These are phyloP conservation scores for Heliconius sara DNA, from an alignment of 2,888 invertebrate species.

Conservation along the genomic window DNA sequence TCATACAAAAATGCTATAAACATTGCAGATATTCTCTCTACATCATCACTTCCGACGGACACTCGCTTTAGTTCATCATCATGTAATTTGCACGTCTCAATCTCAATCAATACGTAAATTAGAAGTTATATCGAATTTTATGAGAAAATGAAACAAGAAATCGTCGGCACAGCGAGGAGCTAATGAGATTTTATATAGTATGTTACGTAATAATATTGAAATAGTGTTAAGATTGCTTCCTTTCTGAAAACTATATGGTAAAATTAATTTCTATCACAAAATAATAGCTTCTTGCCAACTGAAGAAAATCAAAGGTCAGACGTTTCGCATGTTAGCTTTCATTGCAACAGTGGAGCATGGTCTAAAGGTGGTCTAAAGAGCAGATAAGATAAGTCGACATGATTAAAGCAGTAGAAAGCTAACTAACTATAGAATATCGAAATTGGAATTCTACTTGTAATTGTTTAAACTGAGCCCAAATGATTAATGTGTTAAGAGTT, in stretches of 20 bases:
- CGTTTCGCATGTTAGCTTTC: conserved; percentile 41
- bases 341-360: conserved; percentile 35
- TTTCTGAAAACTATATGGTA: conserved; percentile 27
- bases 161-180: conserved; percentile 19
- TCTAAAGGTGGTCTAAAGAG: conserved; percentile 37
- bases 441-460: conserved; percentile 35
- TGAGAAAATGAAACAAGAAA: conserved; percentile 11
- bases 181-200: conserved; percentile 23
- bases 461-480: conserved; percentile 29
- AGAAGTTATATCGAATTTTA: conserved; percentile 13
- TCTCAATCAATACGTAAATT: conserved; percentile 21
- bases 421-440: conserved; percentile 36
- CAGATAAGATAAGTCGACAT: conserved; percentile 44
- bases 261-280: conserved; percentile 30
- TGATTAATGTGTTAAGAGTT: conserved; percentile 31
- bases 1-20: too few relatives aligned
- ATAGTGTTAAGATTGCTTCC: conserved; percentile 17
- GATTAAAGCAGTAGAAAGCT: conserved; percentile 42
- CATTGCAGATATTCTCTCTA: too few relatives aligned
- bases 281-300: conserved; percentile 33
- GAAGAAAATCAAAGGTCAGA: conserved; percentile 41
- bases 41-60: background rate
- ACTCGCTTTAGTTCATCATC: conserved; percentile 4
- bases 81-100: conserved; percentile 1
- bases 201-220: conserved; percentile 25